Evolutionary conservation across 2,797 vertebrate species (phyloP), one percentile per base, ranked within the genome.

Genomic region (Bufotes viridis): DNA sequence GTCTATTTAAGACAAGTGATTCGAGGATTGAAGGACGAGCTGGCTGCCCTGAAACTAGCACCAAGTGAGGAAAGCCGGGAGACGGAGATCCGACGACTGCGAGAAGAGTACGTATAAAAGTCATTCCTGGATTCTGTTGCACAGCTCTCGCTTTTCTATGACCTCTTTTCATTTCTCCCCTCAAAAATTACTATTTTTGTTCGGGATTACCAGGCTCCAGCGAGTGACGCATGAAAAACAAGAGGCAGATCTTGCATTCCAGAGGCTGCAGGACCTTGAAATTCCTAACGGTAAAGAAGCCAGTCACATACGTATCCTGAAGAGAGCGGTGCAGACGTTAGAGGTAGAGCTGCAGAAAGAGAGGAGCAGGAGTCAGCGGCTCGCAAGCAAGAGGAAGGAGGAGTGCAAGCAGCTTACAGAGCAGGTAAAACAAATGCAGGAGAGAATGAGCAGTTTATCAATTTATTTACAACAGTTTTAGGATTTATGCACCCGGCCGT

Each of bases 301-400:
- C 58, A 93, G 91, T 87, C 97, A 96, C 57, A 93, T 94, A 24
- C 94, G 94, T 92, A 93, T 94, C 69, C 92, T 93, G 75, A 94
- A 95, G 85, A 95, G 95, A 7, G 93, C 94, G 0, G 95, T 97
- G 75, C 94, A 92, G 85, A 93, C 92, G 3, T 90, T 98, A 90
- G 96, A 98, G 93, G 95, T 96, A 91, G 96, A 98, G 92, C 95
- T 98, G 11, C 90, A 95, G 90, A 96, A 95, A 49, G 97, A 98
- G 91, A 94, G 96, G 60, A 93, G 95, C 81, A 96, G 95, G 85
- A 95, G 91, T 89, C 96, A 96, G 63, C 94, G 95, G 4, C 93
- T 93, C 0, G 91, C 94, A 0, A 94, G 91, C 91, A 97, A 96
- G 92, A 95, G 94, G 61, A 91, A 94, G 87, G 97, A 97, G 89